phyloP scores from a whole-genome alignment of 1,140 invertebrate genomes.

The Wiebesia pumilae region DNA sequence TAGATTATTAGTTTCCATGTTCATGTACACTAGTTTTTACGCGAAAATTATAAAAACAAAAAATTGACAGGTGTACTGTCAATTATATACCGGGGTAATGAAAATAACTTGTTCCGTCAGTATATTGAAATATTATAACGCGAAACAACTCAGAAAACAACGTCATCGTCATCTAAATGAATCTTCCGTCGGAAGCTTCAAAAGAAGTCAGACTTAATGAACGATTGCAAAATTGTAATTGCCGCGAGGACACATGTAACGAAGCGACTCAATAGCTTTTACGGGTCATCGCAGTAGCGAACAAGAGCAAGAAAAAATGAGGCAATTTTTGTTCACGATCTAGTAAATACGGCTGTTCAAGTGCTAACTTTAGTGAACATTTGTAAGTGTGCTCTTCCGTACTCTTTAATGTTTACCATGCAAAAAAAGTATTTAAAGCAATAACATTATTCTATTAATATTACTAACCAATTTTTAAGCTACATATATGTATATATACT shows the following conservation, averaged over 20 bases:
- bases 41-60: too few relatives aligned
- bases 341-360: background rate
- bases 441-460: background rate
- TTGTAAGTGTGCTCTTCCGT: background rate
- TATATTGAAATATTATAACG: background rate
- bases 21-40: background rate
- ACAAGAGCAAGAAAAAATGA: background rate
- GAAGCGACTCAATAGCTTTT: background rate
- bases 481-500: background rate
- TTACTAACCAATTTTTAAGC: background rate
- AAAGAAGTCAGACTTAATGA: constrained; percentile 41
- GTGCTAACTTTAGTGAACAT: background rate
- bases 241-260: background rate
- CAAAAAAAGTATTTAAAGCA: background rate
- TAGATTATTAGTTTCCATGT: background rate
- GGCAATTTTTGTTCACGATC: background rate
- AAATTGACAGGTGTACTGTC: background rate
- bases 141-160: background rate
- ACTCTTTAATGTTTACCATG: background rate
- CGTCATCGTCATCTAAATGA: background rate
- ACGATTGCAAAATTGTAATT: constrained; percentile 44
- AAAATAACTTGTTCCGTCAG: background rate
- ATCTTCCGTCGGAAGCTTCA: constrained; percentile 35
- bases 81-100: background rate
- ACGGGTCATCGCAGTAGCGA: background rate